These are phyloP conservation scores for Premnoplex brunnescens DNA, from an alignment of 2,797 vertebrate genomes.

Conservation along the genomic window DNA sequence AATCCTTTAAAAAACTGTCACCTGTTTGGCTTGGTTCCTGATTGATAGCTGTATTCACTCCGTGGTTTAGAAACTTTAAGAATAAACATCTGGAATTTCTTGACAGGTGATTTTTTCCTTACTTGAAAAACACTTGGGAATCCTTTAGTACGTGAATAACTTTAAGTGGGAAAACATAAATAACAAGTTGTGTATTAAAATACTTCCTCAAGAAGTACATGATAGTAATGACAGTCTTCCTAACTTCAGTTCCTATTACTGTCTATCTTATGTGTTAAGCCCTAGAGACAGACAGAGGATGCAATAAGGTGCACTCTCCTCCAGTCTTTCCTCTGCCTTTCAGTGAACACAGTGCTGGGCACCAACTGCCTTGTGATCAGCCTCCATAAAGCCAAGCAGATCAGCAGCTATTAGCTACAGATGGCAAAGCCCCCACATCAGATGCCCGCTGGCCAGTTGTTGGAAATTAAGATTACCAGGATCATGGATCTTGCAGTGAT, in stretches of 20 bases:
- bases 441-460: not conserved
- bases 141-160: not conserved
- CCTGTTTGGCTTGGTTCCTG: not conserved
- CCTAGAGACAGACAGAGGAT: not conserved
- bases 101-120: conserved; percentile 23
- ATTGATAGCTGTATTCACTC: conserved; percentile 4
- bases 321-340: not conserved
- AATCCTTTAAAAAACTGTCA: conserved; percentile 12
- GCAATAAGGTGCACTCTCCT: not conserved
- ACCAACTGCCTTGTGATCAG: not conserved
- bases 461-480: not conserved
- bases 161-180: conserved; percentile 24
- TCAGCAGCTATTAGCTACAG: not conserved
- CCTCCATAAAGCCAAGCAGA: not conserved
- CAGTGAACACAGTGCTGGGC: not conserved
- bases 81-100: conserved; percentile 43
- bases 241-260: not conserved
- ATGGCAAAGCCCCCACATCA: not conserved
- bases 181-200: not conserved
- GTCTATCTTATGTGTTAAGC: not conserved
- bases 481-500: rapidly evolving
- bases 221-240: not conserved
- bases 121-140: conserved; percentile 22
- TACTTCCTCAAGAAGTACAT: not conserved
- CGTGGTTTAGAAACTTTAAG: not conserved